phyloP scores from a whole-genome alignment of 2,113 vertebrate genomes.

The Myodes glareolus region DNA sequence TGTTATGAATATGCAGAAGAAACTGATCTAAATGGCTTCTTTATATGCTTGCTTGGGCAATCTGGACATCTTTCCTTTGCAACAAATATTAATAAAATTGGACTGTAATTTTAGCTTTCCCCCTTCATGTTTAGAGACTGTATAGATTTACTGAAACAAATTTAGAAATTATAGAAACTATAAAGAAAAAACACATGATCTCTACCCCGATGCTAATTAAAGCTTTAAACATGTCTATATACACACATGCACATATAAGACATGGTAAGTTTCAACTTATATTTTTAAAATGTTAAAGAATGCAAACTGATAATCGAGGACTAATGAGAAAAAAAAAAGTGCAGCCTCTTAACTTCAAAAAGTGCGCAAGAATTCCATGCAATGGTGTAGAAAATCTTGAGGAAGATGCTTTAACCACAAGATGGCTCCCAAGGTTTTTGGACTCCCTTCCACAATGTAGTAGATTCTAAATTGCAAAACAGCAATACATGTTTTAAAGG shows the following conservation, averaged over 20 bases:
- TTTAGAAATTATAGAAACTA: constrained; percentile 36
- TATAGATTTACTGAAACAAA: constrained; percentile 28
- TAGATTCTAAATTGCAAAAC: constrained; percentile 33
- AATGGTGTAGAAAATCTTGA: neutral
- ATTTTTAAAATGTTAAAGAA: constrained; percentile 29
- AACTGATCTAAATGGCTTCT: neutral
- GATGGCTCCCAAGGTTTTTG: constrained; percentile 35
- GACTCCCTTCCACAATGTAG: neutral
- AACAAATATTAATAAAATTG: constrained; percentile 49
- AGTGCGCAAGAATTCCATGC: neutral
- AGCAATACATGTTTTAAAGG: neutral
- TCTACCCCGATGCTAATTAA: neutral
- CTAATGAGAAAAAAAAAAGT: neutral
- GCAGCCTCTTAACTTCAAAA: constrained; percentile 18
- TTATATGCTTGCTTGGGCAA: neutral
- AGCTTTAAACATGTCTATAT: neutral
- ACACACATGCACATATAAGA: too few relatives aligned
- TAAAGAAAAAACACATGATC: neutral
- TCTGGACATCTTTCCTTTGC: neutral
- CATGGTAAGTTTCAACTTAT: neutral
- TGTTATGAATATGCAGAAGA: constrained; percentile 3
- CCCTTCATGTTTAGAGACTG: constrained; percentile 33
- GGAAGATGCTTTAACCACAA: constrained; percentile 27
- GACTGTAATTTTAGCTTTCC: neutral
- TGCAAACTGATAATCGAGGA: neutral